Evolutionary conservation across 2,113 vertebrate species (phyloP), one percentile per base, ranked within the genome.

Genomic region (Periophthalmus modestus): DNA sequence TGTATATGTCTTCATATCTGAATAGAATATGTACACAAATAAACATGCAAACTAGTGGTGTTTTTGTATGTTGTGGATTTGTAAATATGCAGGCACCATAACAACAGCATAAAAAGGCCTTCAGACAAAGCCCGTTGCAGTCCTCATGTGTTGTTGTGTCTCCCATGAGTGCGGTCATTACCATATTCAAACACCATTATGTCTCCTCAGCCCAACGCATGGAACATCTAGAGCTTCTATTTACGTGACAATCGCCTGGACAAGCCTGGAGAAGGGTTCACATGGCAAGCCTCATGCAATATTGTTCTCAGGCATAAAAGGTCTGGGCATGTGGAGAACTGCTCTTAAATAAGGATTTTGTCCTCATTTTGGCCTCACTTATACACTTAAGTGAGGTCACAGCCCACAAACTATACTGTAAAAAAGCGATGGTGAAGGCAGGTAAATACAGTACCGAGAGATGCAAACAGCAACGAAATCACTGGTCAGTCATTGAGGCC

Each of bases 241-340:
- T 79, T 76, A 67, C 74, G 80, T 80, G 73, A 73, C 47, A 79
- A 73, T 75, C 24, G 55, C 57, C n/a, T 15, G 10, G 18, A 62
- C 46, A 61, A 46, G 57, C 21, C 15, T 14, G 9, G 18, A 21
- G 54, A 16, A 54, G 68, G 58, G 70, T 23, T 13, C 39, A 33
- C 66, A 66, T 69, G 54, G 68, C 23, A 15, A 3, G 7, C 12
- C 4, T 55, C 62, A 66, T 39, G 62, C 63, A 76, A 13, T 12
- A n/a, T n/a, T 12, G 33, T 10, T 65, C 62, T 39, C 1, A 2
- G 23, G 54, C 7, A 12, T 19, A 57, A 52, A 16, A 19, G 50
- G 16, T 52, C 16, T 57, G 54, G 23, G n/a, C 23, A 24, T 13
- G 21, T 24, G n/a, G 4, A 63, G 6, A 36, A 16, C 24, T 33